Percentiles rank a stretch among this genome's conserved stretches.
Evolutionary conservation across 2,888 invertebrate species (phyloP).

Genomic region (Pyrochroa serraticornis): DNA sequence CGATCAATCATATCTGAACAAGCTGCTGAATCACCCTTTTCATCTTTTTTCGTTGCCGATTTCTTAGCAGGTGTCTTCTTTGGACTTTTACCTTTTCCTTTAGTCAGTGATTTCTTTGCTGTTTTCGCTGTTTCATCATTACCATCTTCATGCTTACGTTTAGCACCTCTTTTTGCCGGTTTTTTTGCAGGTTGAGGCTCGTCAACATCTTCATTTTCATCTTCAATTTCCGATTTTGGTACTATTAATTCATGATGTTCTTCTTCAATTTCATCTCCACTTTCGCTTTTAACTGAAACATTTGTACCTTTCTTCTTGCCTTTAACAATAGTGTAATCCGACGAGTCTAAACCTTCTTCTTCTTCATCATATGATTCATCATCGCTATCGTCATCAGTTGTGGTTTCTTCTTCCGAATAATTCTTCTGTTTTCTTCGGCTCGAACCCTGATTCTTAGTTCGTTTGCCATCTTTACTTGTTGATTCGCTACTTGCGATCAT

Average conservation of each 20-base stretch:
- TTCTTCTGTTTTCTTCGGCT: background rate
- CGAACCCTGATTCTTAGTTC: background rate
- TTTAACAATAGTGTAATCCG: background rate
- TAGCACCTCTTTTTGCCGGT: background rate
- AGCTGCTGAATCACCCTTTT: too few species aligned
- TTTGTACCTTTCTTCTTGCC: background rate
- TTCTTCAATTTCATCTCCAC: constrained; percentile 18
- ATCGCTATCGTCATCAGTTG: constrained; percentile 11
- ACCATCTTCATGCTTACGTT: background rate
- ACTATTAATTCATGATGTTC: constrained; percentile 12
- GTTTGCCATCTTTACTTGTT: constrained; percentile 12
- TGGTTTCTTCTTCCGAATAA: constrained; percentile 2
- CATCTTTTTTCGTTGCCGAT: too few species aligned
- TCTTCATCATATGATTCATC: constrained; percentile 2
- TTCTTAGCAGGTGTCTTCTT: too few species aligned
- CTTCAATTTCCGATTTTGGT: constrained; percentile 5
- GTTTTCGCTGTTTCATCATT: too few species aligned
- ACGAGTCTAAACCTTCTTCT: background rate
- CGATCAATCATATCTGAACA: background rate
- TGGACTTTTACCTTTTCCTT: too few species aligned
- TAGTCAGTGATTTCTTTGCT: too few species aligned
- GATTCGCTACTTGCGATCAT: constrained; percentile 13
- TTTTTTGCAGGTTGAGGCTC: background rate
- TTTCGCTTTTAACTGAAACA: background rate
- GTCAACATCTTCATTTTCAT: constrained; percentile 7